Evolutionary conservation across 2,888 invertebrate species (phyloP).

Genomic region (Apamea monoglypha): DNA sequence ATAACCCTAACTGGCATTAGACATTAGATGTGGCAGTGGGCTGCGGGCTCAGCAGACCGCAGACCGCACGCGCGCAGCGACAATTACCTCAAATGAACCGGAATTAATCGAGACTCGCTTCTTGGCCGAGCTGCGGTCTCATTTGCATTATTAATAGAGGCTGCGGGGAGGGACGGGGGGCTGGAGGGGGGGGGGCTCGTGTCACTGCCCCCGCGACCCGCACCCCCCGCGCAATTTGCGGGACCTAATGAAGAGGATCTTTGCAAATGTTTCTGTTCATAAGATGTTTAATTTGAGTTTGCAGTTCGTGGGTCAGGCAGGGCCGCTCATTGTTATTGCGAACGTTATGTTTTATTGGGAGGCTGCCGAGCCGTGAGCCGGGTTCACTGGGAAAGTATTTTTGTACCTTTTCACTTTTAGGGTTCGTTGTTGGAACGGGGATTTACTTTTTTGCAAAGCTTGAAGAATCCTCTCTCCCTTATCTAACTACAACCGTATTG

Average conservation of each 20-base stretch:
- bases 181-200: slow-evolving; percentile 68
- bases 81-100: slow-evolving; percentile 91
- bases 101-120: slow-evolving; percentile 90
- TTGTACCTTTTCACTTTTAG: slow-evolving; percentile 49
- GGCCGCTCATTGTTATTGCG: slow-evolving; percentile 86
- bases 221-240: slow-evolving; percentile 82
- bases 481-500: background rate
- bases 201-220: slow-evolving; percentile 83
- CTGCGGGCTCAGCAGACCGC: slow-evolving; percentile 75
- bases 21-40: slow-evolving; percentile 65
- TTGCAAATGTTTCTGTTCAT: slow-evolving; percentile 89
- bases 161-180: slow-evolving; percentile 77
- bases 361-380: slow-evolving; percentile 51
- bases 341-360: slow-evolving; percentile 78
- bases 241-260: slow-evolving; percentile 90
- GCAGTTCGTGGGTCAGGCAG: slow-evolving; percentile 85
- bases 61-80: slow-evolving; percentile 86
- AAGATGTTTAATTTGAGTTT: slow-evolving; percentile 90
- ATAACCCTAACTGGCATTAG: slow-evolving; percentile 66
- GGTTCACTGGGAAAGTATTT: slow-evolving; percentile 41
- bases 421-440: slow-evolving; percentile 16
- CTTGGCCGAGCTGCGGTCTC: slow-evolving; percentile 90
- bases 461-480: background rate
- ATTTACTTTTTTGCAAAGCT: slow-evolving; percentile 2
- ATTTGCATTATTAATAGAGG: slow-evolving; percentile 91